Percentiles rank a stretch among this genome's conserved stretches.
phyloP scores from a whole-genome alignment of 2,113 vertebrate species.

The Serinus canaria region DNA sequence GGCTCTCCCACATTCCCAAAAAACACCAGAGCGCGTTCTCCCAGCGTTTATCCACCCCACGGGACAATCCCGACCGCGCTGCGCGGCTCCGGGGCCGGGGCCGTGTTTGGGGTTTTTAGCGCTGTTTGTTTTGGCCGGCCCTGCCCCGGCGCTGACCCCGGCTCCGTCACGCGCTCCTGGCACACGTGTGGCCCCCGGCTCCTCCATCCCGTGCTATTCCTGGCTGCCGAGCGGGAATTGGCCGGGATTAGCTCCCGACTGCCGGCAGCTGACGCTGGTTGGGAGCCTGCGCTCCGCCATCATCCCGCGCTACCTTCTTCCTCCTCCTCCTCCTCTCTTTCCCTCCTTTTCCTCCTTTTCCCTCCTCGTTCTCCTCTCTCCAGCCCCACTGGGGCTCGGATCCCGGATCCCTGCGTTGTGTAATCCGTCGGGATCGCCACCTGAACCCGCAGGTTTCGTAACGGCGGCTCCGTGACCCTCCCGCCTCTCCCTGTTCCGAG shows the following conservation, averaged over 20 bases:
- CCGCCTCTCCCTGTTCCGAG: neutral
- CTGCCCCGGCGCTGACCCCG: neutral
- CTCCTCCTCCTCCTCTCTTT: neutral
- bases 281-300: neutral
- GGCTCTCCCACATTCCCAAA: neutral
- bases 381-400: neutral
- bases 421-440: accelerated
- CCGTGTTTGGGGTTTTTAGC: neutral
- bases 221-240: neutral
- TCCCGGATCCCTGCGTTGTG: accelerated
- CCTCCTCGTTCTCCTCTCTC: neutral
- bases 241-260: neutral
- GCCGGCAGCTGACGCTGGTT: neutral
- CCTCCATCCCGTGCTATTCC: neutral
- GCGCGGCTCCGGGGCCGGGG: accelerated
- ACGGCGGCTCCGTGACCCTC: accelerated
- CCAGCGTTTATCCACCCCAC: accelerated
- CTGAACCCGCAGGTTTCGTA: neutral
- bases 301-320: neutral
- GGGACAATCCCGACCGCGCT: accelerated
- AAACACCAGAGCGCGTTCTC: accelerated
- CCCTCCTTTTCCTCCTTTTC: neutral
- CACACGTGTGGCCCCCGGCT: neutral
- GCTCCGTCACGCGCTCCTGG: neutral
- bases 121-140: neutral